Evolutionary conservation across 2,797 vertebrate species (phyloP).

Genomic region (Chanos chanos): DNA sequence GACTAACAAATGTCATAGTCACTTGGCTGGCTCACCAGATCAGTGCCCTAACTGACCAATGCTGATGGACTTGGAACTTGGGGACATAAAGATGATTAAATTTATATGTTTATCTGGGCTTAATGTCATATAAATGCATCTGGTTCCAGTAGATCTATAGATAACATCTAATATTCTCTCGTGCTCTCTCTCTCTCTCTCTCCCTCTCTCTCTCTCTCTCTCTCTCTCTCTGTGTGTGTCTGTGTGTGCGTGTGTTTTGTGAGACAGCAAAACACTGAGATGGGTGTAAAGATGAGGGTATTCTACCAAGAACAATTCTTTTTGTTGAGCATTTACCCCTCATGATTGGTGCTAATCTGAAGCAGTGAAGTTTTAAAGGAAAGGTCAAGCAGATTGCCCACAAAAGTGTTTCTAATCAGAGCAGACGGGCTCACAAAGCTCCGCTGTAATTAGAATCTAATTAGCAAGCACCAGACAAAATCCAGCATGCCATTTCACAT

Average conservation of each 20-base stretch:
- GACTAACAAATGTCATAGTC: no score
- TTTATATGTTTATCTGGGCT: no score
- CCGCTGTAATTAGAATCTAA: constrained; percentile 72
- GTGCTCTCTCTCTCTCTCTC: not conserved
- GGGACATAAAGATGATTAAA: no score
- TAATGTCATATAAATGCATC: no score
- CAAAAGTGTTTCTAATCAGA: constrained; percentile 72
- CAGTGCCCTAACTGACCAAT: no score
- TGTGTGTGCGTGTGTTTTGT: constrained; percentile 16
- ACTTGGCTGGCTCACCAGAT: no score
- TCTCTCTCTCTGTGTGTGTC: not conserved
- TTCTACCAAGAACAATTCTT: constrained; percentile 45
- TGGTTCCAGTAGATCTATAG: no score
- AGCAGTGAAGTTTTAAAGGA: constrained; percentile 63
- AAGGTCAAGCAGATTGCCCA: constrained; percentile 64
- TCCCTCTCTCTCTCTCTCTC: not conserved
- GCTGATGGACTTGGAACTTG: no score
- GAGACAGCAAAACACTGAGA: no score
- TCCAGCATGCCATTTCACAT: constrained; percentile 68
- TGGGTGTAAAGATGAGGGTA: constrained; percentile 45
- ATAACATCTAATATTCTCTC: constrained; percentile 2
- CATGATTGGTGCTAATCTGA: constrained; percentile 58
- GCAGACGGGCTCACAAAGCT: constrained; percentile 65
- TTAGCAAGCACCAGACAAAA: constrained; percentile 69
- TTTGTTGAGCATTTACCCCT: constrained; percentile 54